Conservation (phyloP, 2,888 invertebrate species). For the Proisotoma minuta region DNA sequence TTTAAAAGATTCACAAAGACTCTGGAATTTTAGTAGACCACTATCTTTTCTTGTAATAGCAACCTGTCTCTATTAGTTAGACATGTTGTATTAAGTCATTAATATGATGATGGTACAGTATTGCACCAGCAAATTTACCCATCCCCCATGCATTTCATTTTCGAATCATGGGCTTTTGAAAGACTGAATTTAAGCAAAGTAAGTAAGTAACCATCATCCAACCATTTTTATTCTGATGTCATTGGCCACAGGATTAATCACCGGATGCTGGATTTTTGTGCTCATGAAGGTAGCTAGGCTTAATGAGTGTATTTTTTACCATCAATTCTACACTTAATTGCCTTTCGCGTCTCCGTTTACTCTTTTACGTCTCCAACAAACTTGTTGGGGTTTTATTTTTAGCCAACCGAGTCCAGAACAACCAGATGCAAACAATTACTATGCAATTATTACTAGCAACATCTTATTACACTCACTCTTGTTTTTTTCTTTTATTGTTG, state of each 20-base stretch:
- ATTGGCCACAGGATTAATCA: slow-evolving; percentile 48
- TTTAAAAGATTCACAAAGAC: slow-evolving; percentile 6
- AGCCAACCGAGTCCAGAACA: slow-evolving; percentile 2
- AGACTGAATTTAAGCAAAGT: slow-evolving; percentile 14
- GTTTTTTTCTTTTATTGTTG: too few relatives aligned
- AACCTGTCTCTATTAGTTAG: slow-evolving; percentile 16
- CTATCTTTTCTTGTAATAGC: slow-evolving; percentile 7
- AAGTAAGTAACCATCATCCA: slow-evolving; percentile 42
- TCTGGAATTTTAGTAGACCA: not conserved
- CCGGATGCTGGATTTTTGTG: slow-evolving; percentile 44
- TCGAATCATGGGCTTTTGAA: not conserved
- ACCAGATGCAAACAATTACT: not conserved
- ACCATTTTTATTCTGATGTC: slow-evolving; percentile 47
- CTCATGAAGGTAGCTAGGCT: slow-evolving; percentile 45
- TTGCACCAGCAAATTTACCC: slow-evolving; percentile 6
- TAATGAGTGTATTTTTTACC: slow-evolving; percentile 48
- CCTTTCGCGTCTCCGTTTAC: slow-evolving; percentile 29
- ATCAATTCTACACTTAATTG: slow-evolving; percentile 48
- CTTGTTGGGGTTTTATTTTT: not conserved
- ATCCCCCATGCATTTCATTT: not conserved
- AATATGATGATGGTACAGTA: slow-evolving; percentile 15
- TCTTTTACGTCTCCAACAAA: slow-evolving; percentile 18
- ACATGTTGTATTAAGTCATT: slow-evolving; percentile 19
- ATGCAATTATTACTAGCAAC: too few relatives aligned
- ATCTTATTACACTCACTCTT: too few relatives aligned